phyloP scores from a whole-genome alignment of 2,888 invertebrate species.

The Agonopterix arenella region DNA sequence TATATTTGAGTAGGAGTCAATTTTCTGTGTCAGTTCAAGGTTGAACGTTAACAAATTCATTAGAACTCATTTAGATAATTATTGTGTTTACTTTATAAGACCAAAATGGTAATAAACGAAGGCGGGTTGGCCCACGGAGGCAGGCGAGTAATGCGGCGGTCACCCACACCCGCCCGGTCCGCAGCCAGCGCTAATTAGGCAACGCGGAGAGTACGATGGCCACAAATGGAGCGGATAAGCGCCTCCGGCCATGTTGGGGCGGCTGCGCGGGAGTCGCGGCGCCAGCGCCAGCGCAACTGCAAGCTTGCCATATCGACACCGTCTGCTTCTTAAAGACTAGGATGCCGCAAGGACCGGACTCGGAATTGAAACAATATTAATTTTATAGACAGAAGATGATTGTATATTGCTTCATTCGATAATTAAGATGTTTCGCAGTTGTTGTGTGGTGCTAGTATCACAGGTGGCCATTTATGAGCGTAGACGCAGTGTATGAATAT shows the following conservation, averaged over 20 bases:
- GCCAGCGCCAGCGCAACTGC: constrained; percentile 16
- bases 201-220: constrained; percentile 50
- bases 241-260: constrained; percentile 54
- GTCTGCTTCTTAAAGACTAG: too few species aligned
- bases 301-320: too few species aligned
- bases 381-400: too few species aligned
- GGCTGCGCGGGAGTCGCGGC: constrained; percentile 55
- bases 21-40: constrained; percentile 15
- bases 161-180: constrained; percentile 51
- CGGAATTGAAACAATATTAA: too few species aligned
- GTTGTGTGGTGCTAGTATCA: background rate
- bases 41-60: constrained; percentile 27
- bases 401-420: too few species aligned
- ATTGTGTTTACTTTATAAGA: constrained; percentile 30
- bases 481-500: background rate
- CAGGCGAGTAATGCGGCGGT: constrained; percentile 41
- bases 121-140: constrained; percentile 43
- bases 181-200: constrained; percentile 55
- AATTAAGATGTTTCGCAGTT: too few species aligned
- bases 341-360: too few species aligned
- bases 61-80: constrained; percentile 29
- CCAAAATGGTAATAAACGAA: constrained; percentile 48
- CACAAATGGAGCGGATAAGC: constrained; percentile 60
- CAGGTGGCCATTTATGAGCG: background rate
- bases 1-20: constrained; percentile 17